phyloP scores from a whole-genome alignment of 2,113 vertebrate species.

The Oreotragus oreotragus region DNA sequence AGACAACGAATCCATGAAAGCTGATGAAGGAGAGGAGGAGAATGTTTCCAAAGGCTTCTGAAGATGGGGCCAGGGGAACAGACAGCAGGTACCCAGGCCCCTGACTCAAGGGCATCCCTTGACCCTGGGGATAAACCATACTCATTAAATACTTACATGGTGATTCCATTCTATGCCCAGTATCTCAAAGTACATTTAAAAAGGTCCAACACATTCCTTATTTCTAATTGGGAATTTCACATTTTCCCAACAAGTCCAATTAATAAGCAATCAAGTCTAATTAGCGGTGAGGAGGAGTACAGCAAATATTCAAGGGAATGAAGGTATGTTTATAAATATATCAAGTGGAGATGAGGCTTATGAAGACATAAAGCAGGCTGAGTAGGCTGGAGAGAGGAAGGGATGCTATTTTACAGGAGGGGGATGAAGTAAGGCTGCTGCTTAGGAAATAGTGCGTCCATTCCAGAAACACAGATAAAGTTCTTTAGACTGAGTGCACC shows the following conservation, averaged over 20 bases:
- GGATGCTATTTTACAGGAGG: background rate
- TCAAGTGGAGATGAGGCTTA: background rate
- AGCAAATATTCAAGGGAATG: background rate
- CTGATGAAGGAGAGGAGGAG: background rate
- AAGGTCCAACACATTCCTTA: constrained; percentile 46
- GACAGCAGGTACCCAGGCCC: background rate
- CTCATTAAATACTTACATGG: background rate
- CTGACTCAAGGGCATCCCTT: background rate
- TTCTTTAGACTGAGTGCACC: background rate
- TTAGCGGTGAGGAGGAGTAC: background rate
- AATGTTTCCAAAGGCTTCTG: background rate
- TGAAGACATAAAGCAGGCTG: background rate
- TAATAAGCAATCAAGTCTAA: constrained; percentile 68
- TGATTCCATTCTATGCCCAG: background rate
- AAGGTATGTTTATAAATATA: background rate
- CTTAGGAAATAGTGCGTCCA: background rate
- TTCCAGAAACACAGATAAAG: background rate
- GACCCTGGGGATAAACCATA: background rate
- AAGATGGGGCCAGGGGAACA: background rate
- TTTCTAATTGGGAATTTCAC: constrained; percentile 81
- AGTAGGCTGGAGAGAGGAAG: background rate
- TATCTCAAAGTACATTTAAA: background rate
- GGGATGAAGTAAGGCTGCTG: background rate
- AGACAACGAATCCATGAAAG: background rate
- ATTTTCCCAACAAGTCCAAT: constrained; percentile 73